phyloP scores from a whole-genome alignment of 2,888 invertebrate species.

The Drosophila hawaiiensis region DNA sequence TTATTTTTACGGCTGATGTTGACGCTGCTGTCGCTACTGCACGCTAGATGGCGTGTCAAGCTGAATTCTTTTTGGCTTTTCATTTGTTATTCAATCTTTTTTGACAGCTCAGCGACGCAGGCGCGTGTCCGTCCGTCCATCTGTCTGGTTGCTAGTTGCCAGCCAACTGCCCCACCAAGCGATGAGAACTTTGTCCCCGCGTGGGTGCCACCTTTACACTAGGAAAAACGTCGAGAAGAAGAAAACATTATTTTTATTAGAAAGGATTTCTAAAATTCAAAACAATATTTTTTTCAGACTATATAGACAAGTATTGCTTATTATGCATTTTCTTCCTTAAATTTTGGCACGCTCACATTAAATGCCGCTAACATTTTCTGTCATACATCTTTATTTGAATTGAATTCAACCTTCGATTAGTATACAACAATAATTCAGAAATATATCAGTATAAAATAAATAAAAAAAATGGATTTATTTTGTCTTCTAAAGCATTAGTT shows the following conservation, averaged over 20 bases:
- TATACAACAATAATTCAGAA: too few species aligned
- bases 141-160: neutral
- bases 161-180: neutral
- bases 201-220: neutral
- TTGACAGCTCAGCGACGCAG: constrained; percentile 22
- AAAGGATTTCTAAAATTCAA: neutral
- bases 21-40: constrained; percentile 41
- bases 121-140: neutral
- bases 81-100: constrained; percentile 49
- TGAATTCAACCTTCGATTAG: neutral
- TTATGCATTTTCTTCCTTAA: neutral
- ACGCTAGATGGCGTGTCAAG: constrained; percentile 70
- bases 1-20: constrained; percentile 24
- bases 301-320: neutral
- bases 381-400: neutral
- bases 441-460: too few species aligned
- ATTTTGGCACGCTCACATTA: neutral
- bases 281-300: neutral
- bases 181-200: neutral
- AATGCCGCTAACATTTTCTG: neutral
- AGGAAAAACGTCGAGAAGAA: neutral
- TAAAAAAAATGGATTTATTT: too few species aligned
- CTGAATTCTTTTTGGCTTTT: constrained; percentile 46
- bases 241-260: too few species aligned
- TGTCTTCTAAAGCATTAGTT: too few species aligned